Base-by-base conservation (phyloP, 2,888 invertebrate species). In the Tromatobia lineatoria region DNA sequence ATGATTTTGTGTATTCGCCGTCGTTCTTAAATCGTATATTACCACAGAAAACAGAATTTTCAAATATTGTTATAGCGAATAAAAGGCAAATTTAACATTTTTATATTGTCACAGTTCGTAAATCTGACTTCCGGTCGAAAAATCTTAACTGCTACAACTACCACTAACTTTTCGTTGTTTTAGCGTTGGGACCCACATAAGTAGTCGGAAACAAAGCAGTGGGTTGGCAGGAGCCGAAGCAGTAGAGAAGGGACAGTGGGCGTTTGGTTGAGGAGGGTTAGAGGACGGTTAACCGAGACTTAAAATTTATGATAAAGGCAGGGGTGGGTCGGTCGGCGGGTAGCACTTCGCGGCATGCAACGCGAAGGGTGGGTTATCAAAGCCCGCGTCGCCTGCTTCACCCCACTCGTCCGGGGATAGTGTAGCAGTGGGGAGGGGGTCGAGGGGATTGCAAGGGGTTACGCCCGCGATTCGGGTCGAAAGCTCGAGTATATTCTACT, bases 241-340 rank as follows among this genome's bases (percentile, higher is more conserved):
- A 77, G 67, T 74, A 50, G 38, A 69, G 73, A 66, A 25, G 54
- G 59, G 45, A 59, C 64, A 66, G 59, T 52, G 64, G 61, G 74
- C 57, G 84, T 70, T 75, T 57, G 74, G 75, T 82, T 59, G 82
- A 82, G n/a, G 67, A 81, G 70, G 66, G 70, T 80, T 79, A 70
- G 79, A 64, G 71, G 78, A 81, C 85, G 80, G 85, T 88, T 85
- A 87, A 85, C 85, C 80, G 83, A 71, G 79, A 86, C 86, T 80
- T 73, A 78, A 85, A 87, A 87, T 86, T 86, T 88, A 88, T 89
- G 86, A 85, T 86, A 80, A 87, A 83, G 87, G 86, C 61, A 82
- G 80, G 38, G 50, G 45, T 29, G 76, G 66, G 45, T 23, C 23
- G 69, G 81, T 78, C 82, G 50, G 64, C 52, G 82, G 75, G 80